These are phyloP conservation scores for Gila orcuttii DNA, from an alignment of 2,113 vertebrate species.

Conservation along the genomic window DNA sequence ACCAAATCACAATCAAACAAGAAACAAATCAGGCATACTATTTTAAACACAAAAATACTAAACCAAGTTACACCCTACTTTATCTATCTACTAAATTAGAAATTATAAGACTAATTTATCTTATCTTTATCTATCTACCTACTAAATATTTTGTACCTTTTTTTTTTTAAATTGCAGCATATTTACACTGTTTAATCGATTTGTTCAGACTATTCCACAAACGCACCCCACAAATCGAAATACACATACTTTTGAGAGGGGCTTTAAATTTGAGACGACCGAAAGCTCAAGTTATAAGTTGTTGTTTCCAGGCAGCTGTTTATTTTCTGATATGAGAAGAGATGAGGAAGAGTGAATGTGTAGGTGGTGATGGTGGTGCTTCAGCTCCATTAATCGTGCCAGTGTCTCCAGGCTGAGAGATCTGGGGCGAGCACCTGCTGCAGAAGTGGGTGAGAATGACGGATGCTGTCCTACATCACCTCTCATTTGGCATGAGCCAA, in stretches of 20 bases:
- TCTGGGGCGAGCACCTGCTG: slow-evolving; percentile 79
- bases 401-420: slow-evolving; percentile 68
- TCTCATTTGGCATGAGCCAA: slow-evolving; percentile 64
- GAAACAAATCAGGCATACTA: background rate
- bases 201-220: no score
- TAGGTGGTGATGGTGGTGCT: slow-evolving; percentile 51
- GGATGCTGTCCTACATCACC: slow-evolving; percentile 79
- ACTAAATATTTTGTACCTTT: no score
- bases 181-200: no score
- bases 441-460: slow-evolving; percentile 79
- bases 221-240: no score
- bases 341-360: slow-evolving; percentile 29
- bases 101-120: no score
- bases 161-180: no score
- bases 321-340: background rate
- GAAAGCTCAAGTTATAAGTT: no score
- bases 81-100: background rate
- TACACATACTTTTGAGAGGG: no score
- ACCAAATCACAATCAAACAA: background rate
- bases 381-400: slow-evolving; percentile 71
- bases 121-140: background rate
- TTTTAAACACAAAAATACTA: background rate
- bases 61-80: background rate
- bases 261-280: no score
- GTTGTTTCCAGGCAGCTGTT: no score